Percentiles rank a stretch among this genome's conserved stretches.
phyloP scores from a whole-genome alignment of 2,797 vertebrate species.

The Enteromius afrohamiltoni region DNA sequence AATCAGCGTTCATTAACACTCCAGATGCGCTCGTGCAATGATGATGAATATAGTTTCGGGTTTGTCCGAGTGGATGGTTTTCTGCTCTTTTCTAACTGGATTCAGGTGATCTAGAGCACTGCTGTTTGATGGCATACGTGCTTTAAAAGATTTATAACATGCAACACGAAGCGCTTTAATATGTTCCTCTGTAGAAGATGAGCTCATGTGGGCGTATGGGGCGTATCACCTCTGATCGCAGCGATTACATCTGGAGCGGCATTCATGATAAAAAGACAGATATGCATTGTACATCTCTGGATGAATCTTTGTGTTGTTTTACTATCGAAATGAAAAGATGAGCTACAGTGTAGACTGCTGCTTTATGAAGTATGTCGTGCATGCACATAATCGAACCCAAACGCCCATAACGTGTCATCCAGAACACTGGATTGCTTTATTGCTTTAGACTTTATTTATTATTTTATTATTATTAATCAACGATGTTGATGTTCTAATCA shows the following conservation, averaged over 20 bases:
- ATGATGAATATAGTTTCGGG: neutral
- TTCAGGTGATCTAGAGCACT: neutral
- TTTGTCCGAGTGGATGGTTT: neutral
- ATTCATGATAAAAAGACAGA: neutral
- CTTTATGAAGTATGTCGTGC: neutral
- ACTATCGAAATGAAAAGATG: neutral
- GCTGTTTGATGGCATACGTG: neutral
- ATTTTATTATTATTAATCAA: no score
- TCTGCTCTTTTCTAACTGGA: neutral
- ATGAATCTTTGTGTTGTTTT: neutral
- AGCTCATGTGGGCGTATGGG: constrained; percentile 22
- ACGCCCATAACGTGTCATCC: neutral
- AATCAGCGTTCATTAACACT: neutral
- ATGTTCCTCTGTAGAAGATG: neutral
- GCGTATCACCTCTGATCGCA: neutral
- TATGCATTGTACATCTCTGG: neutral
- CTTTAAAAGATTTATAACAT: neutral
- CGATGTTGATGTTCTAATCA: neutral
- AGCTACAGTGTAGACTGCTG: neutral
- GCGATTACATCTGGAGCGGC: neutral
- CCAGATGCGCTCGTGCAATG: neutral
- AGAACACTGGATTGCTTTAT: neutral
- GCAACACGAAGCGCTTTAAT: neutral
- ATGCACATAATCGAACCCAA: neutral
- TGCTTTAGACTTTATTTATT: neutral